A percentile compares a stretch with the other conserved stretches of the same genome.
Evolutionary conservation across 2,113 vertebrate genomes (phyloP).

Genomic region (Poeciliopsis retropinna): DNA sequence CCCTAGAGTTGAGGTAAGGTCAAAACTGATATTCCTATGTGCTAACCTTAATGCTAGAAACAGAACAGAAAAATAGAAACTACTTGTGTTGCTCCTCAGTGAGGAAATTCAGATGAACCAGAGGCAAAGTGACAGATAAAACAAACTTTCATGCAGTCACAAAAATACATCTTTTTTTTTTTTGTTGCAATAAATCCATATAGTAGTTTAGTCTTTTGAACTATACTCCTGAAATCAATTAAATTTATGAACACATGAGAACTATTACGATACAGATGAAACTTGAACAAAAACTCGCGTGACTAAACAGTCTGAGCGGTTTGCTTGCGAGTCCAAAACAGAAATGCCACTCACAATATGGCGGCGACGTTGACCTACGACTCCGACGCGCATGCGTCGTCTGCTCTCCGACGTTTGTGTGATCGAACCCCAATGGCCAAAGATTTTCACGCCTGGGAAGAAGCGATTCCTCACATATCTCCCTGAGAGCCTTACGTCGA

Average conservation of each 20-base stretch:
- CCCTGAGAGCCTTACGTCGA: slow-evolving; percentile 1
- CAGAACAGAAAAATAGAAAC: too few relatives aligned
- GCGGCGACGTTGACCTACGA: neutral
- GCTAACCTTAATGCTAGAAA: too few relatives aligned
- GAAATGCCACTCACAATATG: neutral
- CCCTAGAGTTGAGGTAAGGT: too few relatives aligned
- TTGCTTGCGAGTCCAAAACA: too few relatives aligned
- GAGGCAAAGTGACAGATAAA: too few relatives aligned
- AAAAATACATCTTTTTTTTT: neutral
- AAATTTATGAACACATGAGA: neutral
- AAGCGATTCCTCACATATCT: slow-evolving; percentile 49
- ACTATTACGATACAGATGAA: neutral
- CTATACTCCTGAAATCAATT: too few relatives aligned
- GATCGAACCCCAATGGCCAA: slow-evolving; percentile 65
- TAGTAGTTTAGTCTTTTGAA: neutral
- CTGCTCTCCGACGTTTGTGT: neutral
- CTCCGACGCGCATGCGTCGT: neutral
- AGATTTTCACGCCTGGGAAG: slow-evolving; percentile 68
- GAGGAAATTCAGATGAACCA: too few relatives aligned
- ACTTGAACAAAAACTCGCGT: neutral
- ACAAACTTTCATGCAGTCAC: too few relatives aligned
- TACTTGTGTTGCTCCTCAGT: too few relatives aligned
- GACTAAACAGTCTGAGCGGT: neutral
- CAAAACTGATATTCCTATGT: too few relatives aligned
- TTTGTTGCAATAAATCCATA: neutral